phyloP scores from a whole-genome alignment of 2,113 vertebrate species.

The Platichthys flesus region DNA sequence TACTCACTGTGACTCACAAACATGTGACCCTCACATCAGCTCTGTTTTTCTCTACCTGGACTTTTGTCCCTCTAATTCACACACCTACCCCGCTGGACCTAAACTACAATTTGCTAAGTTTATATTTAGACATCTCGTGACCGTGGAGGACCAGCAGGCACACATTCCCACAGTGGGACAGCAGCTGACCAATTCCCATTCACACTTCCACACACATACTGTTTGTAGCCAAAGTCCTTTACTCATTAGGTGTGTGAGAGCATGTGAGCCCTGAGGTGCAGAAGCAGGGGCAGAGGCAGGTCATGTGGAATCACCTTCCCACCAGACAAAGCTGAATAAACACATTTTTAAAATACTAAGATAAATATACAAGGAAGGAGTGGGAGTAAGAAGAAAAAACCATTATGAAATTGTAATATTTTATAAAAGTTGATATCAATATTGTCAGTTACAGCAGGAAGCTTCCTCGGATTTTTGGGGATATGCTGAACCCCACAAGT shows the following conservation, averaged over 20 bases:
- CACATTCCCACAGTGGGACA: slow-evolving; percentile 50
- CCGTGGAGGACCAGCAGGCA: slow-evolving; percentile 46
- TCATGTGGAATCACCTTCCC: slow-evolving; percentile 43
- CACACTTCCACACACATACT: slow-evolving; percentile 44
- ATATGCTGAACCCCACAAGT: not conserved
- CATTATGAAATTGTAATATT: not conserved
- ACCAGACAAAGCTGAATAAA: slow-evolving; percentile 7
- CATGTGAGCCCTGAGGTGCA: slow-evolving; percentile 44
- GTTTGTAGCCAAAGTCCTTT: slow-evolving; percentile 33
- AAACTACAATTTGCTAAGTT: slow-evolving; percentile 42
- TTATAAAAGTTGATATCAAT: not conserved
- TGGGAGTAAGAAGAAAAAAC: not conserved
- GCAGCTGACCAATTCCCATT: slow-evolving; percentile 71
- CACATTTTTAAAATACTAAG: not conserved
- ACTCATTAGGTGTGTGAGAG: slow-evolving; percentile 33
- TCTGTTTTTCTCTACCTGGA: slow-evolving; percentile 19
- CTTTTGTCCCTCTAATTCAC: slow-evolving; percentile 26
- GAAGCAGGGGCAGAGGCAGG: slow-evolving; percentile 19
- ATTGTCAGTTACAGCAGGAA: not conserved
- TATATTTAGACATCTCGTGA: slow-evolving; percentile 72
- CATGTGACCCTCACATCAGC: slow-evolving; percentile 5
- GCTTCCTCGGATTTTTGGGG: not conserved
- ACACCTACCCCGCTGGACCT: slow-evolving; percentile 35
- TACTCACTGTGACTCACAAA: slow-evolving; percentile 10
- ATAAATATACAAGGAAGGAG: not conserved